Evolutionary conservation across 2,797 vertebrate species (phyloP).

Genomic region (Oreochromis mossambicus): DNA sequence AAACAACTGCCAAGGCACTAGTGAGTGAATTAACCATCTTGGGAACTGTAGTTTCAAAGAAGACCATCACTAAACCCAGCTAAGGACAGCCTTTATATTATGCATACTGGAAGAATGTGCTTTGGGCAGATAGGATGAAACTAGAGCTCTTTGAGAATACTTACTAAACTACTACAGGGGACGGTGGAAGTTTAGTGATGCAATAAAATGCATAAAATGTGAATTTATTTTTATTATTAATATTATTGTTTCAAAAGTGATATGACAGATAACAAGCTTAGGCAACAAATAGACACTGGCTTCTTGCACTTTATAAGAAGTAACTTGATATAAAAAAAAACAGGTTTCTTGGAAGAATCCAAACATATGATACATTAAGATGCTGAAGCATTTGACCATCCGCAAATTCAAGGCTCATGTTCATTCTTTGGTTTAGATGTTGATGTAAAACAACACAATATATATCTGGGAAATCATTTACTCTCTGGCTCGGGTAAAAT

Average conservation of each 20-base stretch:
- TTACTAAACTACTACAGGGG: neutral
- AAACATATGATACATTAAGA: neutral
- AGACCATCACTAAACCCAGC: neutral
- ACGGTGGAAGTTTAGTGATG: neutral
- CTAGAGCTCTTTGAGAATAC: neutral
- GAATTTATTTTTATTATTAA: neutral
- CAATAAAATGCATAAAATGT: neutral
- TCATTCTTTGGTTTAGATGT: neutral
- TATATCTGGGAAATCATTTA: neutral
- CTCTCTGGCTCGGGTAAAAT: neutral
- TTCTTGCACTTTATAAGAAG: neutral
- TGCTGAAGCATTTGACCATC: neutral
- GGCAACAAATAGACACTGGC: neutral
- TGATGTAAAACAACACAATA: neutral
- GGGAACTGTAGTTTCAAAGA: neutral
- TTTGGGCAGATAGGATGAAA: neutral
- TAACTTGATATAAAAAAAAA: neutral
- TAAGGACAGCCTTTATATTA: neutral
- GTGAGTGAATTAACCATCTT: neutral
- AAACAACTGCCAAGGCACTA: too few relatives aligned
- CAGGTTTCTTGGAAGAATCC: accelerated
- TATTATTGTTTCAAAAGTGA: neutral
- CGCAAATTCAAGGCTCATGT: neutral
- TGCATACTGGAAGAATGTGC: neutral
- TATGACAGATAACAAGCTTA: neutral